A percentile compares a stretch with the other conserved stretches of the same genome.
phyloP scores from a whole-genome alignment of 1,140 invertebrate genomes.

The Aculops lycopersici region DNA sequence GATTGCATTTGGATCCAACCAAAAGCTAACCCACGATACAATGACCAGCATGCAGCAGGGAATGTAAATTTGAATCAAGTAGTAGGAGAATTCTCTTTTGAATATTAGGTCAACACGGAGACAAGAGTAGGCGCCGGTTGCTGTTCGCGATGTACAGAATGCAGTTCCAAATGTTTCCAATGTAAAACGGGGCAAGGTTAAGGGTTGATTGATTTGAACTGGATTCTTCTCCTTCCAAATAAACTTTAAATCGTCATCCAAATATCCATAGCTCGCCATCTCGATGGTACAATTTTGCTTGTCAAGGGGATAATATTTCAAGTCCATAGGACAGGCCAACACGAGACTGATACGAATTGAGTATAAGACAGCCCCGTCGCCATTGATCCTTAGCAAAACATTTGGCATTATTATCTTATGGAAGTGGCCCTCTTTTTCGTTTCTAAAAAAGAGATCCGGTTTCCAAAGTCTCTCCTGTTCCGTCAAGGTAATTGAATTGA shows the following conservation, averaged over 20 bases:
- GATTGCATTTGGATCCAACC: conserved; percentile 21
- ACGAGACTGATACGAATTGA: conserved; percentile 19
- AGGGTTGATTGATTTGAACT: conserved; percentile 39
- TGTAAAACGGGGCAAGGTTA: conserved; percentile 17
- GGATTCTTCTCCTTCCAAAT: conserved; percentile 70
- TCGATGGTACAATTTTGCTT: conserved; percentile 18
- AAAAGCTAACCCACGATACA: conserved; percentile 24
- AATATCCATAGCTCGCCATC: conserved; percentile 42
- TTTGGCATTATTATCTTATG: conserved; percentile 19
- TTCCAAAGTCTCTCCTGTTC: conserved; percentile 19
- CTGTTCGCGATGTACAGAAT: conserved; percentile 19
- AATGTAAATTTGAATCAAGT: conserved; percentile 20
- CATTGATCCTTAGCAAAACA: conserved; percentile 17
- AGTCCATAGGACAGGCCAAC: conserved; percentile 19
- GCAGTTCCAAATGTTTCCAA: conserved; percentile 16
- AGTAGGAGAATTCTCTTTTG: conserved; percentile 19
- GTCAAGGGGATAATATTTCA: conserved; percentile 20
- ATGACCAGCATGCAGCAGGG: conserved; percentile 23
- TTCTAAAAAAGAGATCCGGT: conserved; percentile 22
- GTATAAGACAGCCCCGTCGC: conserved; percentile 19
- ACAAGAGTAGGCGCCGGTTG: conserved; percentile 15
- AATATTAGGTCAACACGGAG: conserved; percentile 13
- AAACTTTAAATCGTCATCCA: conserved; percentile 65
- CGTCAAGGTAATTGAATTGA: conserved; percentile 15
- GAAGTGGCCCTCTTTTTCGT: conserved; percentile 19